Evolutionary conservation across 2,113 vertebrate species (phyloP), one percentile per base, ranked within the genome.

Genomic region (Physeter macrocephalus): DNA sequence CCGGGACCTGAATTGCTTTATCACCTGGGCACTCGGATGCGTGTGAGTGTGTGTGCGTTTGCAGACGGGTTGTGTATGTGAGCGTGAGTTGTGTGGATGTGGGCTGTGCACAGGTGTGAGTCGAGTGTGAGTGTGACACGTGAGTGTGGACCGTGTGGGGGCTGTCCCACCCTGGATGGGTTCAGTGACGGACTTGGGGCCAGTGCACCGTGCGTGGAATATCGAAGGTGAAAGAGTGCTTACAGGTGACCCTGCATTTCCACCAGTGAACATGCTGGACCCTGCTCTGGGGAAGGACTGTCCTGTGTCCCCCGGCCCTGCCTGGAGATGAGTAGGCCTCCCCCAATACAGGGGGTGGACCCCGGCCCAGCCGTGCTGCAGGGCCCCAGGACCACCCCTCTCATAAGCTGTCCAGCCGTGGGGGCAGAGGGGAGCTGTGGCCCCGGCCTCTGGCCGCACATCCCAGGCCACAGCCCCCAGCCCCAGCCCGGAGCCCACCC

Each of bases 401-500:
- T 46, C 14, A 9, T 3, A 31, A 41, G 43, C n/a, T 0, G 8
- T 39, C 59, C n/a, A 43, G 15, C 15, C 8, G 0, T 39, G 13
- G 39, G 23, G 8, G 17, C 11, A 25, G 41, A 43, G 57, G 54
- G 31, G 15, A 0, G 6, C 57, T 20, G 27, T 25, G 41, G 54
- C 3, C 3, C 52, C 1, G 0, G 52, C 52, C 49, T 15, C 36
- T 8, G n/a, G 25, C 27, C 39, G 6, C 36, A 41, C 2, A 6
- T 34, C 31, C 57, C 52, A 6, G 66, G 64, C 77, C 52, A 21
- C 52, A 9, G 5, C 61, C 62, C 27, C 5, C 11, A 21, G 20
- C 64, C 96, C 95, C 96, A 96, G 98, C 97, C 97, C 98, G 97
- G 41, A 96, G 94, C 85, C 1, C 2, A 4, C 57, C 0, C n/a